These are phyloP conservation scores for Botia almorhae DNA, from an alignment of 2,797 vertebrate species.

Conservation along the genomic window DNA sequence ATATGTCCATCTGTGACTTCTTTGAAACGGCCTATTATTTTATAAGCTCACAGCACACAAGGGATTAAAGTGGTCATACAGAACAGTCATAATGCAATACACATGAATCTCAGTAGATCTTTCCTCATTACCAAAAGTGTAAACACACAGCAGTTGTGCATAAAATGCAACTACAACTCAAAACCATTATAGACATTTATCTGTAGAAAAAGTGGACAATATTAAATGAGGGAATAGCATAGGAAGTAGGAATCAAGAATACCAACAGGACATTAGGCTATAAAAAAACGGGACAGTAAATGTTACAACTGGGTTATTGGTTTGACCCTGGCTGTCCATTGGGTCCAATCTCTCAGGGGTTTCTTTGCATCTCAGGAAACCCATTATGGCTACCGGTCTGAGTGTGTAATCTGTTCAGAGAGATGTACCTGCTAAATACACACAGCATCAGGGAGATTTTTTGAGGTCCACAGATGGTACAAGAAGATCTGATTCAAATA, in stretches of 20 bases:
- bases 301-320: background rate
- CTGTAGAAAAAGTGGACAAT: conserved; percentile 13
- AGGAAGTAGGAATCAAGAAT: background rate
- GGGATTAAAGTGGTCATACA: conserved; percentile 52
- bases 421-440: conserved; percentile 28
- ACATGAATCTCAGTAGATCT: conserved; percentile 45
- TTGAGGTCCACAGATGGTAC: conserved; percentile 24
- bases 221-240: conserved; percentile 9
- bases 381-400: conserved; percentile 44
- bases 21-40: conserved; percentile 55
- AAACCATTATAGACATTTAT: conserved; percentile 18
- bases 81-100: conserved; percentile 52
- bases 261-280: background rate
- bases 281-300: background rate
- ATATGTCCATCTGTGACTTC: conserved; percentile 46
- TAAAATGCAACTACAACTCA: conserved; percentile 28
- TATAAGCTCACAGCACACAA: conserved; percentile 46
- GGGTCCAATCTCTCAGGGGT: conserved; percentile 53
- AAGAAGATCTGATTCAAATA: background rate
- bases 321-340: conserved; percentile 35
- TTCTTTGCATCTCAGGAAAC: conserved; percentile 59
- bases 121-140: conserved; percentile 56
- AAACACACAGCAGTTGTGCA: conserved; percentile 23
- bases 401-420: conserved; percentile 29
- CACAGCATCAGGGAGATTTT: conserved; percentile 34